phyloP scores from a whole-genome alignment of 2,113 vertebrate species.

The Xerus inauris region DNA sequence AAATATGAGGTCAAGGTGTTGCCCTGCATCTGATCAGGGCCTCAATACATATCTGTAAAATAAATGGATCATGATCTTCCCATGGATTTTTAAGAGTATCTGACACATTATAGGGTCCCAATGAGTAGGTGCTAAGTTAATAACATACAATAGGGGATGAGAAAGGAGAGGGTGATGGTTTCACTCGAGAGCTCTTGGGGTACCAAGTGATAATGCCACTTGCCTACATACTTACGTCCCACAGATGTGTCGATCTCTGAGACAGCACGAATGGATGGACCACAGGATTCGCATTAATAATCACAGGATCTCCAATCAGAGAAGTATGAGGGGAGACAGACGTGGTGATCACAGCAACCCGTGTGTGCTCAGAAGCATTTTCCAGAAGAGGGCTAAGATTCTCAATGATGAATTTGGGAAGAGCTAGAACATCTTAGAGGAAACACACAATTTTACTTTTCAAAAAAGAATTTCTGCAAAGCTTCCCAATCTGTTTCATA shows the following conservation, averaged over 20 bases:
- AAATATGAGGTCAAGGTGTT: neutral
- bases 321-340: slow-evolving; percentile 13
- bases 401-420: slow-evolving; percentile 52
- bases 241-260: slow-evolving; percentile 34
- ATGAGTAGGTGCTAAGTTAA: neutral
- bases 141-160: neutral
- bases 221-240: slow-evolving; percentile 69
- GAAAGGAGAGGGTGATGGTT: neutral
- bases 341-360: slow-evolving; percentile 31
- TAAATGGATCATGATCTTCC: neutral
- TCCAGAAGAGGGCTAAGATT: slow-evolving; percentile 59
- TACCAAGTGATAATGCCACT: neutral
- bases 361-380: slow-evolving; percentile 64
- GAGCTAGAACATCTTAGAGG: slow-evolving; percentile 62
- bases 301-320: slow-evolving; percentile 69
- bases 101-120: neutral
- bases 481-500: neutral
- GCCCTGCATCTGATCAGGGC: neutral
- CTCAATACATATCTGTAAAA: neutral
- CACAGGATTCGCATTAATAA: slow-evolving; percentile 72
- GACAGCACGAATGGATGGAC: slow-evolving; percentile 72
- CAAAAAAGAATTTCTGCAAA: neutral
- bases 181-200: neutral
- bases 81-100: neutral
- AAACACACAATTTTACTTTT: slow-evolving; percentile 45